Conservation (phyloP, 2,888 invertebrate species). For the Callinectes sapidus region DNA sequence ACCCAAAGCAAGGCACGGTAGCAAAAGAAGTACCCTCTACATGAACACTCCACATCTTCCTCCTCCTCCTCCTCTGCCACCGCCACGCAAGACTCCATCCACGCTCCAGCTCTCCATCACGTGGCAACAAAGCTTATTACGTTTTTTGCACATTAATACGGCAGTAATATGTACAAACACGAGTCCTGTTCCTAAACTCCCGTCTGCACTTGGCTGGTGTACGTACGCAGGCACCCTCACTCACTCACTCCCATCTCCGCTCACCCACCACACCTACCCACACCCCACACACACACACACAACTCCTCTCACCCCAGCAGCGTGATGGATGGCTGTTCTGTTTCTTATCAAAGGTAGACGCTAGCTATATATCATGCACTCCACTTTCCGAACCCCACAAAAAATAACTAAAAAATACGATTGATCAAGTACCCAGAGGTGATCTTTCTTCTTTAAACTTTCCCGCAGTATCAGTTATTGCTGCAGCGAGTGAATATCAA, state of each 20-base stretch:
- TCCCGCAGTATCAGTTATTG: background rate
- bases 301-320: background rate
- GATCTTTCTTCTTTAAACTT: background rate
- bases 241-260: background rate
- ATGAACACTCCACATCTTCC: background rate
- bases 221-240: background rate
- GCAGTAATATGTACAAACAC: background rate
- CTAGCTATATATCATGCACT: background rate
- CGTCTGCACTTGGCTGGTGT: background rate
- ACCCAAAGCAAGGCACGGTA: background rate
- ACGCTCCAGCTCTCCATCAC: background rate
- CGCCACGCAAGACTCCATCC: background rate
- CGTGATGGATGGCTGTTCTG: background rate
- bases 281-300: background rate
- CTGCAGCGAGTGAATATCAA: background rate
- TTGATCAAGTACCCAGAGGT: background rate
- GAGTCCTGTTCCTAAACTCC: slow-evolving; percentile 14
- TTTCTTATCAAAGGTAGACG: slow-evolving; percentile 16
- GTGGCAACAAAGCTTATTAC: slow-evolving; percentile 39
- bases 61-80: background rate
- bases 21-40: background rate
- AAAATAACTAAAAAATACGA: background rate
- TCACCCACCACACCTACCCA: background rate
- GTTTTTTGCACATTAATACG: slow-evolving; percentile 40
- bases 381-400: background rate